Evolutionary conservation across 2,888 invertebrate species (phyloP), one percentile per base, ranked within the genome.

Genomic region (Harpalus rubripes): DNA sequence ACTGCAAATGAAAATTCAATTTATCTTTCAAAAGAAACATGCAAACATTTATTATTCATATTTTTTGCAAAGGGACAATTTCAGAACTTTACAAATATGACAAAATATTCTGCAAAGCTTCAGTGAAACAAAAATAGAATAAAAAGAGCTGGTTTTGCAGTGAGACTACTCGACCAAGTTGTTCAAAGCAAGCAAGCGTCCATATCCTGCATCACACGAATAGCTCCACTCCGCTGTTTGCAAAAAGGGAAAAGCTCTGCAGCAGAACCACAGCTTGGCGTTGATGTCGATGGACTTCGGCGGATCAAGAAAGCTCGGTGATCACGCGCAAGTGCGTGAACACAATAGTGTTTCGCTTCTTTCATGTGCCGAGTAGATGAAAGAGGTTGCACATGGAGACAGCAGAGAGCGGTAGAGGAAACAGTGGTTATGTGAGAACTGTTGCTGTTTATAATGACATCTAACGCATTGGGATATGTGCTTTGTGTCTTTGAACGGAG

Each of bases 361-460:
- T 63, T 63, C 63, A 63, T 63, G 63, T 26, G 63, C 63, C 15
- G 22, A 12, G 65, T 18, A 26, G 26, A 22, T 18, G 63, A 63
- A 63, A 15, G 12, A 59, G 7, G 59, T 18, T 15, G 59, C 8
- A 63, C 12, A 63, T 63, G 26, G 63, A 63, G 63, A 59, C 68
- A 41, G 68, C 7, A 63, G 12, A 12, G 1, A 10, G 15, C 59
- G 3, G 63, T 1, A 10, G 63, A 39, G 26, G 15, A 68, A 68
- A 7, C 32, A n/a, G 32, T 32, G 68, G 68, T 68, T 68, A 68
- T 68, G 68, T 39, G 68, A 68, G 58, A 39, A 79, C 79, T 56
- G 79, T 79, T 16, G 79, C 44, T 59, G 79, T 59, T 59, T 79
- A 59, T 79, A 79, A 79, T 79, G 79, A 79, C 59, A 79, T 79